A percentile compares a stretch with the other conserved stretches of the same genome.
These are phyloP conservation scores for Ictalurus punctatus DNA, from an alignment of 2,113 vertebrate genomes.

Conservation along the genomic window DNA sequence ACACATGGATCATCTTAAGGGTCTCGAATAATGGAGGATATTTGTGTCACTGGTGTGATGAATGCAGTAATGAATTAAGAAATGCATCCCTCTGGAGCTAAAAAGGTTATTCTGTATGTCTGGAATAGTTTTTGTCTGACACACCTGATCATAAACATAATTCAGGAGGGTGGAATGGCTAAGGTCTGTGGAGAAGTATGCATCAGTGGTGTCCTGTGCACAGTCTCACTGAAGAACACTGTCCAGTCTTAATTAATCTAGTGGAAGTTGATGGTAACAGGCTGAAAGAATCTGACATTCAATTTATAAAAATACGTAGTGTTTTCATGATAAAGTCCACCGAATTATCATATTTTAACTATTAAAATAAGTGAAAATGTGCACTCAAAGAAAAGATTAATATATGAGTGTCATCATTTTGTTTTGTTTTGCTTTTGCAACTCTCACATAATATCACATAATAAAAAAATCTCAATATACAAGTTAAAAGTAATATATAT, in stretches of 20 bases:
- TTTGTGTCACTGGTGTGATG: slow-evolving; percentile 50
- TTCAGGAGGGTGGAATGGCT: slow-evolving; percentile 48
- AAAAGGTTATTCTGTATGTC: slow-evolving; percentile 57
- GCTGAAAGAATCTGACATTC: not conserved
- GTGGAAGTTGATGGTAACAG: not conserved
- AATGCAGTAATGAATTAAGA: slow-evolving; percentile 56
- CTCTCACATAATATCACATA: not conserved
- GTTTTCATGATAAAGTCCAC: not conserved
- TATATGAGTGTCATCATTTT: not conserved
- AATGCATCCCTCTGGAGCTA: slow-evolving; percentile 50
- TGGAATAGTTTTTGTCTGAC: slow-evolving; percentile 46
- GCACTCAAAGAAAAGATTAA: not conserved
- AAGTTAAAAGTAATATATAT: not conserved
- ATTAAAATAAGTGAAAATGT: not conserved
- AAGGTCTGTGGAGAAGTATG: slow-evolving; percentile 18
- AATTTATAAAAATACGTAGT: not conserved
- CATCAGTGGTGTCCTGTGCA: not conserved
- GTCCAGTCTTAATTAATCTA: slow-evolving; percentile 4
- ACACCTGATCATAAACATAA: slow-evolving; percentile 56
- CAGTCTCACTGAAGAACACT: not conserved
- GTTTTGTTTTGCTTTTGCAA: not conserved
- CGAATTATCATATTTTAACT: not conserved
- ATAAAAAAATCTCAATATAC: not conserved
- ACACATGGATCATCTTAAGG: slow-evolving; percentile 58
- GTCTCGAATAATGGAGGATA: slow-evolving; percentile 54